These are phyloP conservation scores for Channallabes apus DNA, from an alignment of 2,797 vertebrate species.

Conservation along the genomic window DNA sequence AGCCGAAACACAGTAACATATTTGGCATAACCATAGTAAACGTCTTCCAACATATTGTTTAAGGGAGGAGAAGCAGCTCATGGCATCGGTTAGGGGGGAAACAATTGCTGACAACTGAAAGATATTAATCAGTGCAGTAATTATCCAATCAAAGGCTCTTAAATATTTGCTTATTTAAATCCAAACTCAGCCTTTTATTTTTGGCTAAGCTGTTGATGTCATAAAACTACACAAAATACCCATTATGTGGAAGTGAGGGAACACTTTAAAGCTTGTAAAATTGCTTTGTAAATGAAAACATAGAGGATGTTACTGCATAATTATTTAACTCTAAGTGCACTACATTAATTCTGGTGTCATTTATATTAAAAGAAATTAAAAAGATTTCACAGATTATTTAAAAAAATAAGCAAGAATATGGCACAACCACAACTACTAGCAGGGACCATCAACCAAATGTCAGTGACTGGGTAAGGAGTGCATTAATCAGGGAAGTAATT, in stretches of 20 bases:
- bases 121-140: background rate
- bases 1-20: too few relatives aligned
- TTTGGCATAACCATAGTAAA: too few relatives aligned
- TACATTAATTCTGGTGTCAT: background rate
- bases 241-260: background rate
- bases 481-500: background rate
- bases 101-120: too few relatives aligned
- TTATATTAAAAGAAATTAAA: background rate
- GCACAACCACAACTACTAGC: background rate
- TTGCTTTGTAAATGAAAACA: background rate
- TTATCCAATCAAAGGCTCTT: background rate
- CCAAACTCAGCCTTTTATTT: background rate
- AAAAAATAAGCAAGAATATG: background rate
- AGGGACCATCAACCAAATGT: background rate
- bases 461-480: background rate
- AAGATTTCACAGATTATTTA: background rate
- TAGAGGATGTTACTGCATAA: background rate
- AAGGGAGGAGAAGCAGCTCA: too few relatives aligned
- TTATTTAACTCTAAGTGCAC: background rate
- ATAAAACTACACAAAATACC: background rate
- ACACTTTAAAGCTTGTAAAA: background rate
- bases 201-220: background rate
- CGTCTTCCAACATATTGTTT: too few relatives aligned
- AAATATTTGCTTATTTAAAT: background rate
- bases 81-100: too few relatives aligned